phyloP scores from a whole-genome alignment of 2,888 invertebrate species.

The Strigamia crassipes region DNA sequence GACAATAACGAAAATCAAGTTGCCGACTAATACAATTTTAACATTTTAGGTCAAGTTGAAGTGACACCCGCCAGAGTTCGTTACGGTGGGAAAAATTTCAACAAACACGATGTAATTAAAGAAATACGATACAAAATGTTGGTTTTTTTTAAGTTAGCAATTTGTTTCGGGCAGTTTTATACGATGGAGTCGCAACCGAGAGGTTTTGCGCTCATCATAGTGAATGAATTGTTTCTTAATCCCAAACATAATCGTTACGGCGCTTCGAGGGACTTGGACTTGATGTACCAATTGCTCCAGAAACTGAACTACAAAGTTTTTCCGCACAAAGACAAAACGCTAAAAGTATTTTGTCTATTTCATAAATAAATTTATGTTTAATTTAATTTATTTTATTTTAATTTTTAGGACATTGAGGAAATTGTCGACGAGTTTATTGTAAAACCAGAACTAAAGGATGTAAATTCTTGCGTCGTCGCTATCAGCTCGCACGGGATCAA shows the following conservation, averaged over 20 bases:
- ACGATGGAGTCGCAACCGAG: background rate
- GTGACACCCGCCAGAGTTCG: background rate
- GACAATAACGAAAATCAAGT: no score
- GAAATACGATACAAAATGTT: background rate
- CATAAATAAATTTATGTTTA: no score
- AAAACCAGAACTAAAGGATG: background rate
- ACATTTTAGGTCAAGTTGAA: background rate
- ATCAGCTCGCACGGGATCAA: background rate
- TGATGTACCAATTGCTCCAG: background rate
- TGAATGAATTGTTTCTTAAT: background rate
- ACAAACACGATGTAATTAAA: background rate
- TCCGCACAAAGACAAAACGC: background rate
- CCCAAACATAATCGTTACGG: background rate
- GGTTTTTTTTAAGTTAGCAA: background rate
- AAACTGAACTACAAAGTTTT: background rate
- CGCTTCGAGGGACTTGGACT: background rate
- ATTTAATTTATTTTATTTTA: background rate
- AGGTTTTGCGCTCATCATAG: background rate
- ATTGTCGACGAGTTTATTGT: background rate
- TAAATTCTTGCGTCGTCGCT: conserved; percentile 24
- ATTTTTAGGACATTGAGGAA: background rate
- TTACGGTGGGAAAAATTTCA: background rate
- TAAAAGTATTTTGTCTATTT: no score
- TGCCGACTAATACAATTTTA: no score
- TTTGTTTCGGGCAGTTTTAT: background rate